Evolutionary conservation across 35 echinoderm and acorn worm species (phyloP).

Genomic region (Heliocidaris tuberculata): DNA sequence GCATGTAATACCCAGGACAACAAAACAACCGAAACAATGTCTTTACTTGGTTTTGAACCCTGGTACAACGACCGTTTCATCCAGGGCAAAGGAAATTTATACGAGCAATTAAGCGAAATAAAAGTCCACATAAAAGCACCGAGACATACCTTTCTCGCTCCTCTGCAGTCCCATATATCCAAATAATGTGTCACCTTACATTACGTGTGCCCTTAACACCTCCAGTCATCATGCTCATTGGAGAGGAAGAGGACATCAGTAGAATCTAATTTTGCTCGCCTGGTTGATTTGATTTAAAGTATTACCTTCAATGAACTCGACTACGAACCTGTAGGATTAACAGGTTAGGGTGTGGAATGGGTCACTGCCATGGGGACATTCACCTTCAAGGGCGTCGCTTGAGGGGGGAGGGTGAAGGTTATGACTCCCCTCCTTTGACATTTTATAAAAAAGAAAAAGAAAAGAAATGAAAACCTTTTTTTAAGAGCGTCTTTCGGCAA

Average conservation of each 20-base stretch:
- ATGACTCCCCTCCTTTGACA: too few relatives aligned
- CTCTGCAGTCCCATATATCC: background rate
- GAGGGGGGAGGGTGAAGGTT: too few relatives aligned
- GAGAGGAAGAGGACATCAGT: background rate
- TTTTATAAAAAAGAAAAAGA: too few relatives aligned
- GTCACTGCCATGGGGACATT: too few relatives aligned
- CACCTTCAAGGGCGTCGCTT: too few relatives aligned
- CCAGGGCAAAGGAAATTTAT: background rate
- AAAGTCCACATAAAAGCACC: background rate
- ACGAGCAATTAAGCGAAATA: background rate
- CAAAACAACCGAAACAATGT: background rate
- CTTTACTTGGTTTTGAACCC: background rate
- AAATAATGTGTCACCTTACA: background rate
- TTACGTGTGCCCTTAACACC: slow-evolving; percentile 8
- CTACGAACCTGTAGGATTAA: too few relatives aligned
- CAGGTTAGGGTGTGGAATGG: too few relatives aligned
- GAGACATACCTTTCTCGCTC: background rate
- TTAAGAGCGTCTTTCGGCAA: too few relatives aligned
- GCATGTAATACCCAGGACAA: too few relatives aligned
- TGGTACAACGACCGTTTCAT: background rate
- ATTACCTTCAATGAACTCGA: too few relatives aligned
- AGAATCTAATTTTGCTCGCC: slow-evolving; percentile 2
- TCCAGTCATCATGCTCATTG: background rate
- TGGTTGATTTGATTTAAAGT: background rate
- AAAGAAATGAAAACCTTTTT: too few relatives aligned